These are phyloP conservation scores for Gavia stellata DNA, from an alignment of 2,113 vertebrate species.

Conservation along the genomic window DNA sequence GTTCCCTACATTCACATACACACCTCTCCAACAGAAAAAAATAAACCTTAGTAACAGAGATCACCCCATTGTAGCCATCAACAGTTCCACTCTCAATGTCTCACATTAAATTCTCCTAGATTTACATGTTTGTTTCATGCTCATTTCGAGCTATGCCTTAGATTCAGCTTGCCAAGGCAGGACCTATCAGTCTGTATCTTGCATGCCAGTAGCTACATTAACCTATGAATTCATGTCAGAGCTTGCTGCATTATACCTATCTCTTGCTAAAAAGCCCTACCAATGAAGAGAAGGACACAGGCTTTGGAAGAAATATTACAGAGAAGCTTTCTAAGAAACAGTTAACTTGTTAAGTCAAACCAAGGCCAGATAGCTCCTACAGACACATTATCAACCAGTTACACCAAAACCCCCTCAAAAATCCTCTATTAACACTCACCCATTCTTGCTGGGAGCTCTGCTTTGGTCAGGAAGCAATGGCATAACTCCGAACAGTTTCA, in stretches of 20 bases:
- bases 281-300: not conserved
- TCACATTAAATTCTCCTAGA: not conserved
- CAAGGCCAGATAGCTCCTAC: not conserved
- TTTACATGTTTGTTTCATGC: not conserved
- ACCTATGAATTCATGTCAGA: no score
- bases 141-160: not conserved
- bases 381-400: not conserved
- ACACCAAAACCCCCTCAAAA: not conserved
- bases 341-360: not conserved
- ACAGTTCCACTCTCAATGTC: not conserved
- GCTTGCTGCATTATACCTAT: no score
- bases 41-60: not conserved
- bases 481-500: conserved; percentile 79
- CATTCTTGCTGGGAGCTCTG: not conserved
- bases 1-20: not conserved
- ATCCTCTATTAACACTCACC: conserved; percentile 48
- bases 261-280: not conserved
- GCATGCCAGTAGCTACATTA: not conserved
- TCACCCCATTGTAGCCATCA: no score
- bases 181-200: not conserved
- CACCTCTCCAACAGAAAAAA: not conserved
- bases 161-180: not conserved
- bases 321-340: not conserved
- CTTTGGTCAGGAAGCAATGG: conserved; percentile 66
- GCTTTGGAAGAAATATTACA: not conserved